A percentile compares a stretch with the other conserved stretches of the same genome.
Evolutionary conservation across 2,888 invertebrate species (phyloP).

Genomic region (Parelbella ahira): DNA sequence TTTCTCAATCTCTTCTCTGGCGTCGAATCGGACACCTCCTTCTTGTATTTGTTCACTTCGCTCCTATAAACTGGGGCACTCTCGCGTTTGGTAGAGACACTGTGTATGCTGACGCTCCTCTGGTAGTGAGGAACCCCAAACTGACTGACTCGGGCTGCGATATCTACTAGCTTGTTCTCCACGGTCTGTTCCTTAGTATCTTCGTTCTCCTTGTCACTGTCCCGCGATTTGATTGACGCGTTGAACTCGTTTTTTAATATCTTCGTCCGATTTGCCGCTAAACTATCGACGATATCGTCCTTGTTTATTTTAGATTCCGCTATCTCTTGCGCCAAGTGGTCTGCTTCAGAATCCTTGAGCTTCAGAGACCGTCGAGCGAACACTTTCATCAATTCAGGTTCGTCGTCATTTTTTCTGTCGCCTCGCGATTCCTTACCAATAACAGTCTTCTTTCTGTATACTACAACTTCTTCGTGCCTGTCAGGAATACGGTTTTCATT

Average conservation of each 20-base stretch:
- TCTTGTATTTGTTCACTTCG: slow-evolving; percentile 72
- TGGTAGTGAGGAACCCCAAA: slow-evolving; percentile 70
- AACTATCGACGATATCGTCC: slow-evolving; percentile 46
- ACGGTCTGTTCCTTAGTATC: slow-evolving; percentile 52
- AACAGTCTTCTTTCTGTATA: slow-evolving; percentile 80
- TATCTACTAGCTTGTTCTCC: slow-evolving; percentile 64
- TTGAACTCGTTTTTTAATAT: slow-evolving; percentile 71
- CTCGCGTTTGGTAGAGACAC: slow-evolving; percentile 64
- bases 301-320: slow-evolving; percentile 52
- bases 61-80: slow-evolving; percentile 65
- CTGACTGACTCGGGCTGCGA: slow-evolving; percentile 67
- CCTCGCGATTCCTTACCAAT: slow-evolving; percentile 61
- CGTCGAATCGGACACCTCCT: slow-evolving; percentile 74
- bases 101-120: slow-evolving; percentile 67
- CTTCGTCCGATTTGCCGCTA: slow-evolving; percentile 50
- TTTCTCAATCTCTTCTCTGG: slow-evolving; percentile 73
- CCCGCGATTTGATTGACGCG: slow-evolving; percentile 80
- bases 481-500: slow-evolving; percentile 64
- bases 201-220: slow-evolving; percentile 88
- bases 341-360: slow-evolving; percentile 85
- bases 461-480: slow-evolving; percentile 69
- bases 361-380: slow-evolving; percentile 90
- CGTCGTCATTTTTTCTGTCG: slow-evolving; percentile 81
- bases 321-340: slow-evolving; percentile 80
- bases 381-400: slow-evolving; percentile 90